phyloP scores from a whole-genome alignment of 1,140 invertebrate species.

The Anoplolepis gracilipes region DNA sequence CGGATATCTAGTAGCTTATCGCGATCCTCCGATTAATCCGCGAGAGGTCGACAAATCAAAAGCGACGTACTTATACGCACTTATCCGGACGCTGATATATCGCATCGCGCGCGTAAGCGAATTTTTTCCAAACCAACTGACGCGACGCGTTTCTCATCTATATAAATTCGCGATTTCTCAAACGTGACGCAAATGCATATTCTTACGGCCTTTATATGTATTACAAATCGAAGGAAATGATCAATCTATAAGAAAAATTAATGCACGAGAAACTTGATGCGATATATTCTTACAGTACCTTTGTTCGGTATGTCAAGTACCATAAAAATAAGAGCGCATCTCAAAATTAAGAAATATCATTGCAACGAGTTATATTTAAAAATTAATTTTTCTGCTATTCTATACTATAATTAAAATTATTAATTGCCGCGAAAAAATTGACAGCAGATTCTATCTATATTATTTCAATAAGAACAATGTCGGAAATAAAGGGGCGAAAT shows the following conservation, averaged over 20 bases:
- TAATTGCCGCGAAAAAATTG: neutral
- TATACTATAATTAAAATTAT: neutral
- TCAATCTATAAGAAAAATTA: conserved; percentile 4
- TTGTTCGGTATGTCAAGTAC: neutral
- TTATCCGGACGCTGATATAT: conserved; percentile 10
- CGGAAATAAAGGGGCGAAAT: neutral
- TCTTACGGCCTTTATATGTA: neutral
- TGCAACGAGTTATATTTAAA: neutral
- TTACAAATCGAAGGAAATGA: conserved; percentile 10
- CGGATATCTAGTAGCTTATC: conserved; percentile 22
- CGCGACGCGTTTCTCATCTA: conserved; percentile 5
- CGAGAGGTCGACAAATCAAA: conserved; percentile 31
- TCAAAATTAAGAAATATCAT: neutral
- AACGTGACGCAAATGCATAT: neutral
- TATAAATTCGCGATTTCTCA: conserved; percentile 21
- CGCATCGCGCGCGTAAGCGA: neutral
- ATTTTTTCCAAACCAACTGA: neutral
- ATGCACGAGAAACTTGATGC: neutral
- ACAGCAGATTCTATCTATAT: neutral
- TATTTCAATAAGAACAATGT: neutral
- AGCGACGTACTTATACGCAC: conserved; percentile 25
- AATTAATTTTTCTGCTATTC: neutral
- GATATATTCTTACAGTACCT: neutral
- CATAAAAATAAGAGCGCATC: neutral
- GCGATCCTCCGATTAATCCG: conserved; percentile 39